A percentile compares a stretch with the other conserved stretches of the same genome.
Evolutionary conservation across 1,140 invertebrate genomes (phyloP).

Genomic region (Sitobion miscanthi): DNA sequence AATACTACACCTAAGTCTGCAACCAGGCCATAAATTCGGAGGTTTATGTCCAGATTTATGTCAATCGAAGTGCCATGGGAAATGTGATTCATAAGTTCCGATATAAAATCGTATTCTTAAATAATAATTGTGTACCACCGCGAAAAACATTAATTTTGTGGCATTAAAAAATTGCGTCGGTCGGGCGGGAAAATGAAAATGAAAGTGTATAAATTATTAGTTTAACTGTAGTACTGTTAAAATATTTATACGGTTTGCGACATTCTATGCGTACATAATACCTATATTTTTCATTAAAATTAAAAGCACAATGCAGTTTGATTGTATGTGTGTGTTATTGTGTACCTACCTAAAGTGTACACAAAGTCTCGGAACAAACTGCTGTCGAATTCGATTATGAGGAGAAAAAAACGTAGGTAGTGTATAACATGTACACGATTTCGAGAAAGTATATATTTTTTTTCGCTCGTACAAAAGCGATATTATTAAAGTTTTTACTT

Average conservation of each 20-base stretch:
- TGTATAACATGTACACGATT: background rate
- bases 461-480: background rate
- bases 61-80: background rate
- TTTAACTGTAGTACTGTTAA: background rate
- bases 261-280: background rate
- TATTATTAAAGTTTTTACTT: slow-evolving; percentile 19
- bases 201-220: background rate
- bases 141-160: background rate
- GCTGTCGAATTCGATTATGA: background rate
- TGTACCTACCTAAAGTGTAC: background rate
- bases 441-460: background rate
- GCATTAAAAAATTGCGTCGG: background rate
- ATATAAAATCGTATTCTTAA: background rate
- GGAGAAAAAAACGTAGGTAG: background rate
- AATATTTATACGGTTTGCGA: background rate
- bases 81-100: background rate
- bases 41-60: background rate
- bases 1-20: too few species aligned
- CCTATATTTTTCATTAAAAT: background rate
- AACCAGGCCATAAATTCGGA: background rate
- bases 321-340: background rate
- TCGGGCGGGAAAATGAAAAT: background rate
- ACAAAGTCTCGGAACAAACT: background rate
- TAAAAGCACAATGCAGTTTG: background rate
- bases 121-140: background rate